Evolutionary conservation across 2,797 vertebrate species (phyloP), one percentile per base, ranked within the genome.

Genomic region (Octomys mimax): DNA sequence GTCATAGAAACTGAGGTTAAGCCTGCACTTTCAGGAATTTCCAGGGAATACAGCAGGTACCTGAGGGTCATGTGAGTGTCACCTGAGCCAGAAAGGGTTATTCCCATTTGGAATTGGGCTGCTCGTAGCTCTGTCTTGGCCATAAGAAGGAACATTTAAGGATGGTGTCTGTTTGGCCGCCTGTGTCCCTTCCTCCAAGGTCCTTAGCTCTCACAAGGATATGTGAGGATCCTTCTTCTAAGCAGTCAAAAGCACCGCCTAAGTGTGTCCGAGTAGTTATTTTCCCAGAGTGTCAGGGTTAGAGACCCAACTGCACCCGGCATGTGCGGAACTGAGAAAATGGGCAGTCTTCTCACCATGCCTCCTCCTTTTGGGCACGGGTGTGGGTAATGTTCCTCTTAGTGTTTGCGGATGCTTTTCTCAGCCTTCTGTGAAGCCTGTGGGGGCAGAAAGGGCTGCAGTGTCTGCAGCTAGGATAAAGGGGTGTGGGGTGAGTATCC

Each of bases 1-100:
- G n/a, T 82, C 36, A 77, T 92, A 95, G 79, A 77, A 42, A 26
- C 71, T 62, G 54, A 92, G 46, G 57, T n/a, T 52, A 42, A n/a
- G 39, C n/a, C 46, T 87, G 59, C 78, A n/a, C 42, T 57, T 33
- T 95, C 28, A 62, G 10, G 85, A 94, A 77, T 95, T 93, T 82
- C 75, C 33, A 64, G 77, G 92, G 66, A 91, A 14, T 18, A 36
- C 52, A 61, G 28, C 36, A 68, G 61, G 39, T 73, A 24, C 26
- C 18, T 52, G 68, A 88, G 24, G 84, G 19, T 93, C 11, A 46
- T 49, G 52, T 14, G 14, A 66, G 64, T 57, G 59, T 61, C 33
- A n/a, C 66, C 66, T 4, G 79, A 84, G 54, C 64, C 80, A 49
- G n/a, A 33, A 46, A 59, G 46, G 61, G 24, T 42, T 31, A 0